These are phyloP conservation scores for Rhinoptilus africanus DNA, from an alignment of 2,113 vertebrate species.

Conservation along the genomic window DNA sequence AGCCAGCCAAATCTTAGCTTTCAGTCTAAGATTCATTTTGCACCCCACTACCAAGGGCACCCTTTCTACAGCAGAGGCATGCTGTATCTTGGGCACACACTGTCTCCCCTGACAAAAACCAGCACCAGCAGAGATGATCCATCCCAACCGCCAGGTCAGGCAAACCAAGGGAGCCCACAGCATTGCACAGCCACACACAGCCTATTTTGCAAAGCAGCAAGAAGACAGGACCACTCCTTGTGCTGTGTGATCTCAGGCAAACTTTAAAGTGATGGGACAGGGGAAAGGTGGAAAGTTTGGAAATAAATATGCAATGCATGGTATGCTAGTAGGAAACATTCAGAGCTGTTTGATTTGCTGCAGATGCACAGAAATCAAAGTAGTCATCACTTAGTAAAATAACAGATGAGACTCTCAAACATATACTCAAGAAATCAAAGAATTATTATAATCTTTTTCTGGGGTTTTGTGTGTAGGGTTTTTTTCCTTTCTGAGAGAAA, in stretches of 20 bases:
- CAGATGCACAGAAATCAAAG: not conserved
- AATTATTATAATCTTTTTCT: not conserved
- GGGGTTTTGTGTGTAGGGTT: accelerated
- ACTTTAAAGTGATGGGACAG: not conserved
- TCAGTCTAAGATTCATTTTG: not conserved
- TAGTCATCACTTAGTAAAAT: not conserved
- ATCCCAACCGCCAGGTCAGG: too few species aligned
- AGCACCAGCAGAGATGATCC: not conserved
- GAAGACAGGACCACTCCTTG: not conserved
- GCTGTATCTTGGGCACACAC: accelerated
- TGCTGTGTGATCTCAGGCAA: not conserved
- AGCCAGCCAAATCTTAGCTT: not conserved
- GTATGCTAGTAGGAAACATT: not conserved
- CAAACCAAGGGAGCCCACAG: too few species aligned
- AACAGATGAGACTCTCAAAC: not conserved
- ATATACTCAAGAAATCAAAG: not conserved
- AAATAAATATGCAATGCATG: not conserved
- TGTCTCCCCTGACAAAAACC: not conserved
- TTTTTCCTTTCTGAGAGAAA: not conserved
- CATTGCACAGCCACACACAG: accelerated
- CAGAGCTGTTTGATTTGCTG: not conserved
- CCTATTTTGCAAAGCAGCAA: not conserved
- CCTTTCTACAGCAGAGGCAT: not conserved
- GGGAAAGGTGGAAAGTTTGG: not conserved
- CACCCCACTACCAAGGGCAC: not conserved